Base-by-base conservation (phyloP, 1,140 invertebrate genomes). In the Drosophila equinoxialis region DNA sequence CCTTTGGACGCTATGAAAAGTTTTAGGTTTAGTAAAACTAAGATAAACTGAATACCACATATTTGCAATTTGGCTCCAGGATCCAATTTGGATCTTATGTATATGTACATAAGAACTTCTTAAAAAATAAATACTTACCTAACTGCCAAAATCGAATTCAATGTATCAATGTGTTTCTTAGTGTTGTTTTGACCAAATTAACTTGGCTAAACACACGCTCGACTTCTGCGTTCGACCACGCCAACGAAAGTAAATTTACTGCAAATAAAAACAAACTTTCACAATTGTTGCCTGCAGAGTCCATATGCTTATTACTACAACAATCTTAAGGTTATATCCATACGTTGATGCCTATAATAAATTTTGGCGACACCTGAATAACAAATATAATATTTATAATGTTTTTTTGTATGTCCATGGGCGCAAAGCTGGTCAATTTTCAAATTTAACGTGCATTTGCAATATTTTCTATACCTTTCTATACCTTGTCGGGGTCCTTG, bases 151-250 rank as follows among this genome's bases (percentile, higher is more conserved):
- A 41, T 41, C 39, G 11, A 41, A 41, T 41, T 41, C 39, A n/a
- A 41, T 41, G 39, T 41, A 41, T 41, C 39, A 41, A 41, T 41
- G 39, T 41, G 39, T n/a, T 41, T n/a, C 11, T 41, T 41, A n/a
- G 11, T 8, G 11, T 41, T n/a, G 39, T 41, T 41, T n/a, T 13
- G 11, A 41, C 13, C 13, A n/a, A 42, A 42, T 42, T 14, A 35
- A 35, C 20, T 20, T 20, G 20, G 20, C 33, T 35, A 35, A 35
- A 7, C 33, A 35, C 6, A 6, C 54, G 20, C 54, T 68, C 59
- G 8, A 55, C 54, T 55, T 55, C 11, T 11, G 11, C 54, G 30
- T 33, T 55, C 30, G 11, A 55, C 54, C 54, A 55, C n/a, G n/a
- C n/a, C n/a, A n/a, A n/a, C n/a, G n/a, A n/a, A n/a, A n/a, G n/a